Conservation (phyloP, 2,797 vertebrate species). For the Ceryle rudis region DNA sequence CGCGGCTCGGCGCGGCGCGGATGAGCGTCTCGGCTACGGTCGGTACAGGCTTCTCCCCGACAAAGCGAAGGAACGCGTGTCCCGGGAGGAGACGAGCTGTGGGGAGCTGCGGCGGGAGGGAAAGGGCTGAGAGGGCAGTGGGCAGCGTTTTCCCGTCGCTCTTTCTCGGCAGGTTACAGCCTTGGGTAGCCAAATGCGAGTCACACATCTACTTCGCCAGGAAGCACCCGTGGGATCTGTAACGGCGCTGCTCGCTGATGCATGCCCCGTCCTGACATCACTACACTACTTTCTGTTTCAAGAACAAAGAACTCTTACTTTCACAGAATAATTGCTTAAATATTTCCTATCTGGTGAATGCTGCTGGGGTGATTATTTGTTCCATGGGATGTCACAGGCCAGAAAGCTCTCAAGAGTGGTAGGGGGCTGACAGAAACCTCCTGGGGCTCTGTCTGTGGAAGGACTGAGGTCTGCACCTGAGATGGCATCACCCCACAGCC, state of each 20-base stretch:
- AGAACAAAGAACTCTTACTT: neutral
- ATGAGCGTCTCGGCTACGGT: accelerated
- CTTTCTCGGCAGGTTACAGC: neutral
- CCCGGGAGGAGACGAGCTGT: too few relatives aligned
- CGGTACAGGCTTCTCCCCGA: too few relatives aligned
- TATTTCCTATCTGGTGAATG: neutral
- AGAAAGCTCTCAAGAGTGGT: neutral
- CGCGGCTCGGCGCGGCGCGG: too few relatives aligned
- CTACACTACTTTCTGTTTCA: neutral
- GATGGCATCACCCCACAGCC: accelerated
- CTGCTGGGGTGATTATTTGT: neutral
- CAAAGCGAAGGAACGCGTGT: neutral
- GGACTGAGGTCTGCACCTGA: neutral
- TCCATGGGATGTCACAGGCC: neutral
- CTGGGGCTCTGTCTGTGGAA: neutral
- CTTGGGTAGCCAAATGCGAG: neutral
- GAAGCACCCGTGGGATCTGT: accelerated
- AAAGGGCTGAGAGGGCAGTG: neutral
- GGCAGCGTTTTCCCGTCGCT: accelerated
- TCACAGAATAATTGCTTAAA: neutral
- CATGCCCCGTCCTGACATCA: neutral
- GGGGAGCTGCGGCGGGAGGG: neutral
- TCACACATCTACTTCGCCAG: accelerated
- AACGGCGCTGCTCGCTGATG: neutral
- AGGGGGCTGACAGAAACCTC: neutral